phyloP scores from a whole-genome alignment of 1,140 invertebrate species.

The Pteromalus puparum region DNA sequence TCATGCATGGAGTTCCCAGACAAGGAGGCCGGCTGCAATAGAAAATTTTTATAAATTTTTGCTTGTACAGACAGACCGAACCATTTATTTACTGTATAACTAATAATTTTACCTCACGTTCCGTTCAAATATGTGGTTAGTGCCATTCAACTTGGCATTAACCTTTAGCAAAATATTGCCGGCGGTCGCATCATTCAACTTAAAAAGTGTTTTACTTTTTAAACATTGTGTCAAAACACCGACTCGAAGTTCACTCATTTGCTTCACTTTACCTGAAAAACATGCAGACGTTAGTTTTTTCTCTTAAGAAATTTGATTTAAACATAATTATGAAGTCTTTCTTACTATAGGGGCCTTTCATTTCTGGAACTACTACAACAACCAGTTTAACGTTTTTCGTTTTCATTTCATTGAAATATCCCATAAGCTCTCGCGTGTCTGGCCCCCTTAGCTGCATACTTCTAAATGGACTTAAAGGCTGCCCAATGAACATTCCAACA shows the following conservation, averaged over 20 bases:
- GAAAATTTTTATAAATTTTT: not conserved
- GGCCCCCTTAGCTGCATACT: conserved; percentile 49
- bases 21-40: conserved; percentile 61
- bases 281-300: conserved; percentile 8
- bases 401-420: conserved; percentile 53
- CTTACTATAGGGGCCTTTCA: conserved; percentile 72
- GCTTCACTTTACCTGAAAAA: conserved; percentile 78
- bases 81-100: not conserved
- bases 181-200: conserved; percentile 70
- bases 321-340: conserved; percentile 22
- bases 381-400: conserved; percentile 68
- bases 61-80: not conserved
- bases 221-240: conserved; percentile 91
- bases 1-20: conserved; percentile 77
- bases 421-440: conserved; percentile 5
- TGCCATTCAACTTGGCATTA: conserved; percentile 89
- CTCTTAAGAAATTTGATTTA: not conserved
- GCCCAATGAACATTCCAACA: conserved; percentile 60
- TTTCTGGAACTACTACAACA: conserved; percentile 76
- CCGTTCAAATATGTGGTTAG: conserved; percentile 82
- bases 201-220: conserved; percentile 77
- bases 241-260: conserved; percentile 83
- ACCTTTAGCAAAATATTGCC: conserved; percentile 90
- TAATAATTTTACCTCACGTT: conserved; percentile 40
- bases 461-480: conserved; percentile 56